phyloP scores from a whole-genome alignment of 1,140 invertebrate genomes.

The Coptotermes formosanus region DNA sequence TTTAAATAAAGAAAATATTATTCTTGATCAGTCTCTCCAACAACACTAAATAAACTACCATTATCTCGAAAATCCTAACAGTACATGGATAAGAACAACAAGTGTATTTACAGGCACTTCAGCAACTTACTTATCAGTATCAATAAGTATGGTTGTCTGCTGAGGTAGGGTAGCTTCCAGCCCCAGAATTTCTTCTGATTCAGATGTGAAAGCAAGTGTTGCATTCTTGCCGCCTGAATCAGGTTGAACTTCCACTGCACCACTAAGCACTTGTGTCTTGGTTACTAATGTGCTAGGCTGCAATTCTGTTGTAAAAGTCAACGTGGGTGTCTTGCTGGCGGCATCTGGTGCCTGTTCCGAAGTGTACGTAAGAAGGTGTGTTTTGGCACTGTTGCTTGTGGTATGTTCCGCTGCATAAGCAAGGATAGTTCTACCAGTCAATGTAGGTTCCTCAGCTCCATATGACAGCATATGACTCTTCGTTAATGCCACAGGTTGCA shows the following conservation, averaged over 20 bases:
- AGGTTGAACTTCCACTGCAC: not conserved
- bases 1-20: too few relatives aligned
- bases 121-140: not conserved
- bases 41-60: too few relatives aligned
- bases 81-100: too few relatives aligned
- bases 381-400: not conserved
- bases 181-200: not conserved
- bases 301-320: not conserved
- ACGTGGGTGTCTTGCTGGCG: not conserved
- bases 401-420: not conserved
- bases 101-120: not conserved
- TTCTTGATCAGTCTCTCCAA: too few relatives aligned
- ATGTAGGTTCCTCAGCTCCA: not conserved
- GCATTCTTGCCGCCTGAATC: not conserved
- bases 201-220: not conserved
- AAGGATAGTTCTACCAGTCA: not conserved
- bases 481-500: not conserved
- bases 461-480: constrained; percentile 5
- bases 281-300: not conserved
- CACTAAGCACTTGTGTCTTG: not conserved
- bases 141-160: not conserved
- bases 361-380: not conserved
- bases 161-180: not conserved
- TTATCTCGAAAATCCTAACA: too few relatives aligned
- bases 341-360: not conserved